phyloP scores from a whole-genome alignment of 2,888 invertebrate genomes.

The Patella ulyssiponensis region DNA sequence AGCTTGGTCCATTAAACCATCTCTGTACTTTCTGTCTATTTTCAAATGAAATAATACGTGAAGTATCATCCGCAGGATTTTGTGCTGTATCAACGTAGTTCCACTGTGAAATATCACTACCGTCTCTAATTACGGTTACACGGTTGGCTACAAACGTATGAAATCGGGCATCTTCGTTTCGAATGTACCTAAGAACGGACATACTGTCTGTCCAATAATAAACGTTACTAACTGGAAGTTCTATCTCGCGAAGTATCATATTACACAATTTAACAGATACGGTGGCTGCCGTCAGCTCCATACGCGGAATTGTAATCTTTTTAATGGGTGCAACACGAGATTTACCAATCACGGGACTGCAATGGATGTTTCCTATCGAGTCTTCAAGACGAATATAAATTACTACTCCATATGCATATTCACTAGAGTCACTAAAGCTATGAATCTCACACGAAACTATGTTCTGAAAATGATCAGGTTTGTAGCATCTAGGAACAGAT shows the following conservation, averaged over 20 bases:
- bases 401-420: slow-evolving; percentile 10
- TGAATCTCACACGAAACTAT: not conserved
- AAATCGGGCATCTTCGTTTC: not conserved
- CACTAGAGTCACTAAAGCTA: slow-evolving; percentile 14
- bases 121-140: not conserved
- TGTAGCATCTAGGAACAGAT: not conserved
- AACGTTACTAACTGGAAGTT: not conserved
- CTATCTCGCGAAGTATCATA: not conserved
- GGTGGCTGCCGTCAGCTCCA: not conserved
- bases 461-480: not conserved
- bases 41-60: not conserved
- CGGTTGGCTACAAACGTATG: not conserved
- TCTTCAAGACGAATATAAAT: slow-evolving; percentile 7
- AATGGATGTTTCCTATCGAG: slow-evolving; percentile 1
- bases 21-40: no score
- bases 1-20: no score
- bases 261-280: not conserved
- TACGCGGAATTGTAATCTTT: not conserved
- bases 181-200: not conserved
- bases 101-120: not conserved
- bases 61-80: not conserved
- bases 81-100: not conserved
- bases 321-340: slow-evolving; percentile 20
- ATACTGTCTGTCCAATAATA: not conserved
- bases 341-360: not conserved